Conservation (phyloP, 2,113 vertebrate species). For the Megaceryle torquata region DNA sequence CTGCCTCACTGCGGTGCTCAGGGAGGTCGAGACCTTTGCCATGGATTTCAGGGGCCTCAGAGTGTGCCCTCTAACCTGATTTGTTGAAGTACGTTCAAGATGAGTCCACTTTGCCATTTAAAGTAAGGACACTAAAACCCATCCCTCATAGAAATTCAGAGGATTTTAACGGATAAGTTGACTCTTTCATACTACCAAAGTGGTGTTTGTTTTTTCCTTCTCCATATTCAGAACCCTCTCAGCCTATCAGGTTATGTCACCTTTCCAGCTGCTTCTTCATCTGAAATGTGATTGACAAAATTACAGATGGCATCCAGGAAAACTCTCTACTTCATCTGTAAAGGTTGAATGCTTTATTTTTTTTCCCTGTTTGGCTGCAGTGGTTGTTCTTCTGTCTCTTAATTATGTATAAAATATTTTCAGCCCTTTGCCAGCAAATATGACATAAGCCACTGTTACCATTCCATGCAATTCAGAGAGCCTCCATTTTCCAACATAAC, state of each 20-base stretch:
- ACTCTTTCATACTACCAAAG: background rate
- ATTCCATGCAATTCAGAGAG: background rate
- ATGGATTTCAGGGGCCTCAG: background rate
- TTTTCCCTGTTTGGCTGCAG: background rate
- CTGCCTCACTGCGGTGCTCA: background rate
- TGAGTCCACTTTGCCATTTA: background rate
- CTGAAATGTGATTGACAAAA: background rate
- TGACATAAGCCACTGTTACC: background rate
- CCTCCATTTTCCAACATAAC: background rate
- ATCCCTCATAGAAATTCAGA: background rate
- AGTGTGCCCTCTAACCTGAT: background rate
- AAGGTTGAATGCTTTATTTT: background rate
- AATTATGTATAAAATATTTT: background rate
- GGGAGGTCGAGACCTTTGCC: background rate
- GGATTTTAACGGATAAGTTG: background rate
- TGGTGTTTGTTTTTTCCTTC: background rate
- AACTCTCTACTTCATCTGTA: background rate
- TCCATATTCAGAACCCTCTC: background rate
- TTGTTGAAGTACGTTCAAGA: background rate
- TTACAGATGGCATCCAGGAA: background rate
- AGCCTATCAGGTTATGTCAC: background rate
- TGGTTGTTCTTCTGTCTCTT: constrained; percentile 6
- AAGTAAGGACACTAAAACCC: background rate
- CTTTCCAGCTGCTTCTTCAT: background rate
- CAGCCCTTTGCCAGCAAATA: background rate